Conservation (phyloP, 2,888 invertebrate genomes). For the Arge pagana region DNA sequence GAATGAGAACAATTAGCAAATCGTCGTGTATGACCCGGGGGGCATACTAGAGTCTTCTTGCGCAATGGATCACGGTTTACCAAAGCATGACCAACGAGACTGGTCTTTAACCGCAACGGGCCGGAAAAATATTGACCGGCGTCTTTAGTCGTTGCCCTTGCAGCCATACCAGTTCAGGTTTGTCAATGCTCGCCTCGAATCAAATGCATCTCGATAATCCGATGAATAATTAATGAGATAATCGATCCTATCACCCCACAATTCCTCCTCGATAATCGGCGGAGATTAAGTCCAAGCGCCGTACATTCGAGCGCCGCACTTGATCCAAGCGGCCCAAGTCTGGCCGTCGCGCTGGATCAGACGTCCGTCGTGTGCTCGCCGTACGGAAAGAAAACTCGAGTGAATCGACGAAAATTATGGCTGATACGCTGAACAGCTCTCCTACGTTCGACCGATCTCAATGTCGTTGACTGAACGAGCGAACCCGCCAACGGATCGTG, state of each 20-base stretch:
- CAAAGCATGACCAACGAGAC: no score
- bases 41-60: no score
- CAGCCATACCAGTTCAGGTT: slow-evolving; percentile 1
- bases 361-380: background rate
- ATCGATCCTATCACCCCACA: slow-evolving; percentile 13
- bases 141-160: background rate
- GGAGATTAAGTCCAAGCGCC: background rate
- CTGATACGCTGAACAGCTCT: no score
- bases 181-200: background rate
- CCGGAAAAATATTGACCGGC: no score
- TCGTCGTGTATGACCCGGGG: no score
- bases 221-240: slow-evolving; percentile 20
- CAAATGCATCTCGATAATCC: slow-evolving; percentile 1
- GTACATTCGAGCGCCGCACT: slow-evolving; percentile 3
- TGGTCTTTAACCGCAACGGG: no score
- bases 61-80: no score
- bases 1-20: slow-evolving; percentile 4
- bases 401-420: slow-evolving; percentile 14
- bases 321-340: slow-evolving; percentile 7
- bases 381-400: slow-evolving; percentile 10
- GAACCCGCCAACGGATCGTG: no score
- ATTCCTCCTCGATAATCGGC: slow-evolving; percentile 11
- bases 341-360: background rate
- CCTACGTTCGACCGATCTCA: no score
- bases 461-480: no score